phyloP scores from a whole-genome alignment of 2,888 invertebrate genomes.

The Epiblema foenella region DNA sequence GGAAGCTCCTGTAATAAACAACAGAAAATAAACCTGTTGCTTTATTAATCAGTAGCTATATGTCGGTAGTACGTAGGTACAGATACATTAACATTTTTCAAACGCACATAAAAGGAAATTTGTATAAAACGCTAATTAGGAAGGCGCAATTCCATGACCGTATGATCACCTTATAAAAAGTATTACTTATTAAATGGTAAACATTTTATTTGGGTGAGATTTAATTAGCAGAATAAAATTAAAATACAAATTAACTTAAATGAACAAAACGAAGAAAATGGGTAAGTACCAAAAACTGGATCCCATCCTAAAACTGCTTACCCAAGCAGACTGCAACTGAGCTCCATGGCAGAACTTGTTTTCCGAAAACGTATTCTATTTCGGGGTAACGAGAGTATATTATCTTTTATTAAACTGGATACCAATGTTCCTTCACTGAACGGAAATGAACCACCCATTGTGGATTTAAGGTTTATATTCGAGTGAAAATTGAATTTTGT shows the following conservation, averaged over 20 bases:
- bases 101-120: not conserved
- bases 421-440: conserved; percentile 52
- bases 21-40: conserved; percentile 27
- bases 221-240: conserved; percentile 15
- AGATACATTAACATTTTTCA: not conserved
- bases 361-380: conserved; percentile 65
- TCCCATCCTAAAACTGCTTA: conserved; percentile 71
- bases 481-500: conserved; percentile 54
- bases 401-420: conserved; percentile 63
- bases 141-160: not conserved
- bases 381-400: conserved; percentile 57
- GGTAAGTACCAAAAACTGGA: conserved; percentile 75
- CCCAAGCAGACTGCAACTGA: conserved; percentile 67
- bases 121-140: not conserved
- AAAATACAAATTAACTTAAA: conserved; percentile 33
- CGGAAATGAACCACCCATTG: conserved; percentile 42
- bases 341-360: conserved; percentile 53
- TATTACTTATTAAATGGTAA: conserved; percentile 5
- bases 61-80: too few relatives aligned
- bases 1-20: conserved; percentile 54
- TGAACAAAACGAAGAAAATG: conserved; percentile 62
- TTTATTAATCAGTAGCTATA: not conserved
- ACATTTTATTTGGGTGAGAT: not conserved
- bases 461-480: conserved; percentile 52
- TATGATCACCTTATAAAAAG: not conserved